These are phyloP conservation scores for Nemotelus pantherinus DNA, from an alignment of 2,888 invertebrate species.

Conservation along the genomic window DNA sequence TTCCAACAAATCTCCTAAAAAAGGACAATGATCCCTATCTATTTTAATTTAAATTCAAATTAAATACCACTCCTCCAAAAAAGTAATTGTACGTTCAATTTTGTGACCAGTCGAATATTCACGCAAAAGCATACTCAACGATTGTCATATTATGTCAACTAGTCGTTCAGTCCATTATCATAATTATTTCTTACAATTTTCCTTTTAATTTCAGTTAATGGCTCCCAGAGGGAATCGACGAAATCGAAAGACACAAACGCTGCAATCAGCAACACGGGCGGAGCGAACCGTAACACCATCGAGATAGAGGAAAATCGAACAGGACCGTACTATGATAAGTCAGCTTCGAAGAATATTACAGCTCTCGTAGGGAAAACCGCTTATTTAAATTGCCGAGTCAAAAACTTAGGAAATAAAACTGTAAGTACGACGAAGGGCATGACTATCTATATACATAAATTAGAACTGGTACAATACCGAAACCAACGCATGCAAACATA, in stretches of 20 bases:
- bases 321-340: constrained; percentile 81
- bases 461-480: too few relatives aligned
- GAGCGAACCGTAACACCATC: constrained; percentile 54
- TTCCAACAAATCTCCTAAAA: too few relatives aligned
- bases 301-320: constrained; percentile 66
- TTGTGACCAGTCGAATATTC: too few relatives aligned
- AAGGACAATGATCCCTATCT: too few relatives aligned
- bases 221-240: constrained; percentile 62
- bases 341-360: constrained; percentile 79
- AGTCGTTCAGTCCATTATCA: constrained; percentile 5
- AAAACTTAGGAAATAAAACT: constrained; percentile 90
- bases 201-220: constrained; percentile 55
- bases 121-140: too few relatives aligned
- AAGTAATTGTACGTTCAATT: too few relatives aligned
- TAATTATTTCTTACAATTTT: constrained; percentile 2
- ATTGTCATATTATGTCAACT: too few relatives aligned
- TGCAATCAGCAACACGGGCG: constrained; percentile 40
- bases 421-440: constrained; percentile 68
- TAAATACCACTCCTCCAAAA: too few relatives aligned
- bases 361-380: constrained; percentile 90
- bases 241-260: constrained; percentile 61
- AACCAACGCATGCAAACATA: too few relatives aligned
- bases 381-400: constrained; percentile 88
- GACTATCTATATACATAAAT: too few relatives aligned
- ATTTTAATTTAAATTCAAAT: too few relatives aligned